Evolutionary conservation across 1,140 invertebrate genomes (phyloP), one percentile per base, ranked within the genome.

Genomic region (Pristionchus pacificus): DNA sequence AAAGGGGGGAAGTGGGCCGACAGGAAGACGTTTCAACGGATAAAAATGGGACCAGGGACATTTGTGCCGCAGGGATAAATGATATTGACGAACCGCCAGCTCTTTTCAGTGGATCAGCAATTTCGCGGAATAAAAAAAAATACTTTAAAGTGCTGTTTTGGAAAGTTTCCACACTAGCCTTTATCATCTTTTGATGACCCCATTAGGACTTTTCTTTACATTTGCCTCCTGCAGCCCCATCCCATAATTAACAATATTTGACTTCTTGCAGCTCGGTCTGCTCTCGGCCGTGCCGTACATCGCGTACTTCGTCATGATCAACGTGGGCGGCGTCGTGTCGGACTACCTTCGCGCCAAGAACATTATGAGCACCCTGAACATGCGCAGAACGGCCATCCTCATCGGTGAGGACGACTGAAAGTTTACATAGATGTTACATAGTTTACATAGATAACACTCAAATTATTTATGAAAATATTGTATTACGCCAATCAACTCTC

Each of bases 271-370:
- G 92, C 92, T 93, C 83, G 92, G 93, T 25, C 86, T 93, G 15
- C 85, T 93, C 63, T 92, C 92, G 1, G 92, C 92, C 24, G 85
- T 95, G 65, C 93, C 93, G 1, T 95, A 94, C 85, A 85, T 89
- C 1, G 82, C 86, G 14, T 87, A 87, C 82, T 86, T 86, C 6
- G 62, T 85, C 33, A 81, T 85, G n/a, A 85, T 87, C 24, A 84
- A 85, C 69, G 72, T 81, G n/a, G 80, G 84, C n/a, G 87, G 87
- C 1, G 78, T 84, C 29, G 68, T 87, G 3, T 86, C 87, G 33
- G 88, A 88, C 72, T 78, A 75, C 28, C 62, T 88, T 15, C 77
- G 85, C 19, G 65, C 72, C 28, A 70, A 74, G 13, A 63, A 68
- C 24, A 49, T 81, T 29, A 70, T 83, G 6, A 71, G 68, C 1